A percentile compares a stretch with the other conserved stretches of the same genome.
These are phyloP conservation scores for Thamnophis elegans DNA, from an alignment of 2,797 vertebrate genomes.

Conservation along the genomic window DNA sequence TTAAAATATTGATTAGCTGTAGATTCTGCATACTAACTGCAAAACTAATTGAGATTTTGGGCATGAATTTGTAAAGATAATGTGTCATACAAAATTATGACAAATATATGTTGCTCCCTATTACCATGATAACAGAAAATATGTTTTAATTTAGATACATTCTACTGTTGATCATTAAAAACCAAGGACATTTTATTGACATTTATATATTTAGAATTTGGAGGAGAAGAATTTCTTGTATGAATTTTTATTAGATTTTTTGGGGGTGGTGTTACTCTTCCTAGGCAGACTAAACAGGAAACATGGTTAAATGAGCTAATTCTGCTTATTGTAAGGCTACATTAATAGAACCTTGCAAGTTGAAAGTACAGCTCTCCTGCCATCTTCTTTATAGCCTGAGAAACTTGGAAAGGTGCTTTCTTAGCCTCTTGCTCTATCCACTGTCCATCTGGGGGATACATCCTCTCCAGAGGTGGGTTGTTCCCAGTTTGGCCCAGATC, in stretches of 20 bases:
- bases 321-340: not conserved
- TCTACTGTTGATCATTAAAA: not conserved
- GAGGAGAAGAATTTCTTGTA: not conserved
- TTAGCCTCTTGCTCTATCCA: not conserved
- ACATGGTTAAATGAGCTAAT: not conserved
- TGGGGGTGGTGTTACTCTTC: not conserved
- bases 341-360: not conserved
- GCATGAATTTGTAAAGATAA: not conserved
- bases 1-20: slow-evolving; percentile 25
- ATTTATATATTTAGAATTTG: not conserved
- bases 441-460: not conserved
- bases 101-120: not conserved
- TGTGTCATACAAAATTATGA: not conserved
- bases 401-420: not conserved
- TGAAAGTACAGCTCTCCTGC: not conserved
- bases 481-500: too few species aligned
- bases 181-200: not conserved
- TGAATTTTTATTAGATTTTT: not conserved
- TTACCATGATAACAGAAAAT: not conserved
- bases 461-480: not conserved
- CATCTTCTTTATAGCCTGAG: not conserved
- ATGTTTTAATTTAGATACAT: not conserved
- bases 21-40: not conserved
- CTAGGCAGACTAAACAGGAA: not conserved
- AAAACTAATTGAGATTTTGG: not conserved